Conservation (phyloP, 2,797 vertebrate species). For the Microchirus variegatus region DNA sequence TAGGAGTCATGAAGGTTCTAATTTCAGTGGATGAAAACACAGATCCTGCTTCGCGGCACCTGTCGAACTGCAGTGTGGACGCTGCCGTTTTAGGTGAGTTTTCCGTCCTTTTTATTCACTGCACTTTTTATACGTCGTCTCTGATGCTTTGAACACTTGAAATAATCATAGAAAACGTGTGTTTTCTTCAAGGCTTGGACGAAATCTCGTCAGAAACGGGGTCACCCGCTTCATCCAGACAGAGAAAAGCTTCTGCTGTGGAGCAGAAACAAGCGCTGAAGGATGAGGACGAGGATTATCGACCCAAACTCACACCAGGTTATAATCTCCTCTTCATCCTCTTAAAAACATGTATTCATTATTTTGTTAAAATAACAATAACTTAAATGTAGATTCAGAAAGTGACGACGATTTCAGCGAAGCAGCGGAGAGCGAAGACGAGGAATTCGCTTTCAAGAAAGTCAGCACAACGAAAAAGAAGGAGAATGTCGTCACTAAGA, state of each 20-base stretch:
- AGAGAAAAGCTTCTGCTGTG: conserved; percentile 60
- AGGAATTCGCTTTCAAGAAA: conserved; percentile 82
- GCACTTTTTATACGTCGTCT: background rate
- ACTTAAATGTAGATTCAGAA: conserved; percentile 69
- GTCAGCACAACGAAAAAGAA: conserved; percentile 75
- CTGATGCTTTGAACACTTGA: background rate
- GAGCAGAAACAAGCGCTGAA: conserved; percentile 51
- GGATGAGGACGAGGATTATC: conserved; percentile 74
- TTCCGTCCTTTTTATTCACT: background rate
- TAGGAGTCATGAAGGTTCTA: conserved; percentile 39
- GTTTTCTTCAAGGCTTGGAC: conserved; percentile 80
- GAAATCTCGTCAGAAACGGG: conserved; percentile 74
- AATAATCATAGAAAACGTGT: background rate
- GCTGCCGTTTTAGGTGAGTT: conserved; percentile 78
- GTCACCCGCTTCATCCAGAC: conserved; percentile 10
- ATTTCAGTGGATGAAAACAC: conserved; percentile 57
- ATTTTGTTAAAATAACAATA: background rate
- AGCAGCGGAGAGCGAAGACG: conserved; percentile 79
- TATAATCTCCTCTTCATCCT: background rate
- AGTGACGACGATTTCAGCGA: conserved; percentile 82
- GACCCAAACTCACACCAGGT: conserved; percentile 69
- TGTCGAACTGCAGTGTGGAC: conserved; percentile 89
- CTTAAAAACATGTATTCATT: too few species aligned
- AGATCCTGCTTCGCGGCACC: conserved; percentile 45
- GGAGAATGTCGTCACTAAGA: conserved; percentile 69